Base-by-base conservation (phyloP, 2,797 vertebrate species). In the Argentina silus region DNA sequence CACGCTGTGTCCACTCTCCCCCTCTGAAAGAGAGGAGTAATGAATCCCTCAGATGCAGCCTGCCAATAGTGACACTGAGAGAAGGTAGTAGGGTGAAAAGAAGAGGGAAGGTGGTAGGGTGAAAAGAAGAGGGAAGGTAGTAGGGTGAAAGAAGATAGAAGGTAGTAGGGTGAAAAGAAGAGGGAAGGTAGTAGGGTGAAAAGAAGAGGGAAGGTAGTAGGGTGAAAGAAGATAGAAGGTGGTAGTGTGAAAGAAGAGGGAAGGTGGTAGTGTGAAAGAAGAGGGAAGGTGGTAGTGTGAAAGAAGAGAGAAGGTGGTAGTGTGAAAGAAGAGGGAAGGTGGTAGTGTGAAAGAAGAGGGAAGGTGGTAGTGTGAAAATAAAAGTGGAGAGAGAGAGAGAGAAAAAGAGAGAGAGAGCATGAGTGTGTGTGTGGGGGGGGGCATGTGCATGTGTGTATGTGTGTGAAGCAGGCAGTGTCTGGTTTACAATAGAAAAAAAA, bases 1-100 rank as follows among this genome's bases (percentile, higher is more conserved):
- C 75, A 79, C 75, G 15, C 59, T 53, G 69, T 70, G 79, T 79
- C 72, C 57, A 70, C 81, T 77, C 65, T 55, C 65, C 82, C 84
- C 82, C 84, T 78, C 73, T 75, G 72, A 63, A 80, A 77, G 67
- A 44, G 42, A 81, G 53, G n/a, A 47, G 62, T 48, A 65, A 69
- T 74, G 57, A 73, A 76, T 75, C 72, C 71, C 17, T 82, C 72
- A 48, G 60, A 69, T 71, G 27, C 17, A 42, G 73, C 7, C 70
- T 61, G 17, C 69, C 21, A 64, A 47, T 12, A 67, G 57, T n/a
- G 9, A 53, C 50, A 56, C 51, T 11, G 61, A 57, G 72, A n/a
- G 72, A 78, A 76, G 17, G 42, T 51, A 67, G 42, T 66, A 19
- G n/a, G 11, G 42, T 60, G 23, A 64, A 19, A 55, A 74, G 11